A percentile compares a stretch with the other conserved stretches of the same genome.
Evolutionary conservation across 2,797 vertebrate genomes (phyloP).

Genomic region (Mormyrus proboscirostris): DNA sequence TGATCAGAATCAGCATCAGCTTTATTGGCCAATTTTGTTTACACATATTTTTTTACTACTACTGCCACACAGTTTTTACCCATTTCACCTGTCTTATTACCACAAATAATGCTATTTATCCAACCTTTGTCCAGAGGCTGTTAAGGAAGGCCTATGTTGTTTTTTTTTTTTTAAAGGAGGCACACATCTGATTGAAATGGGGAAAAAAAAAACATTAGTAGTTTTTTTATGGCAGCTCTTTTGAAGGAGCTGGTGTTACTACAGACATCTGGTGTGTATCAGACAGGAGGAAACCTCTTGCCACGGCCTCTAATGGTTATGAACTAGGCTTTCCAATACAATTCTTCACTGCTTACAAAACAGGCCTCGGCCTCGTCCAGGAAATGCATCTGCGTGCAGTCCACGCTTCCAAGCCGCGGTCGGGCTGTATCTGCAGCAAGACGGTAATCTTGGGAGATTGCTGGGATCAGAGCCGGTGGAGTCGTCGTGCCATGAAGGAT

Average conservation of each 20-base stretch:
- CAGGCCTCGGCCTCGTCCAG: neutral
- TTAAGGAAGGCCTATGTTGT: neutral
- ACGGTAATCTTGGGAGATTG: neutral
- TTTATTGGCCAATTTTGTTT: too few relatives aligned
- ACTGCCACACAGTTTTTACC: neutral
- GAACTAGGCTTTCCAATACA: conserved; percentile 23
- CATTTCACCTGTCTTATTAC: neutral
- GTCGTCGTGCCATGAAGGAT: neutral
- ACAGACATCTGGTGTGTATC: conserved; percentile 30
- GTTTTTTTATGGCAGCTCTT: conserved; percentile 23
- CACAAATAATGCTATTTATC: neutral
- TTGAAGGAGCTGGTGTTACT: conserved; percentile 23
- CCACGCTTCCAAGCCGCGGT: neutral
- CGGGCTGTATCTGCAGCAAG: neutral
- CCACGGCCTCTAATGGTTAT: conserved; percentile 21
- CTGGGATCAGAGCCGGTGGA: neutral
- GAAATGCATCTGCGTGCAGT: neutral
- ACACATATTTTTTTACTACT: neutral
- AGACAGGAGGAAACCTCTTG: conserved; percentile 21
- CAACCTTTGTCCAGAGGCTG: neutral
- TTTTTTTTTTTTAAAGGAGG: conserved; percentile 4
- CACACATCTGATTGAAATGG: conserved; percentile 25
- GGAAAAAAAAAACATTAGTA: conserved; percentile 19
- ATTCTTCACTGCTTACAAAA: conserved; percentile 23
- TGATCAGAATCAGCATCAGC: neutral